Evolutionary conservation across 2,888 invertebrate species (phyloP).

Genomic region (Eucera pruinosa): DNA sequence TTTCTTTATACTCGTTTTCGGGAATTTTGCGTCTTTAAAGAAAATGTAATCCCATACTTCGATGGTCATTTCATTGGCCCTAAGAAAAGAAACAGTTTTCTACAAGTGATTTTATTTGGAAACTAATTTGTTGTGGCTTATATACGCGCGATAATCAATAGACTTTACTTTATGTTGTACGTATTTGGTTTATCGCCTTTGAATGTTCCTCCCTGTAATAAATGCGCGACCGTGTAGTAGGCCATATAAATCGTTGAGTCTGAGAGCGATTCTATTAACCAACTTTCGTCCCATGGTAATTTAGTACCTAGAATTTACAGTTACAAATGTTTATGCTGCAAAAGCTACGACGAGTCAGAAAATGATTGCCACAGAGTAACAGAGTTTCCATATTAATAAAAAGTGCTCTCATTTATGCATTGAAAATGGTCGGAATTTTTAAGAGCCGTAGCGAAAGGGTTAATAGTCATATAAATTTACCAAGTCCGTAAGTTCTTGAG

Average conservation of each 20-base stretch:
- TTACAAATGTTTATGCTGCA: background rate
- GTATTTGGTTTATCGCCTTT: slow-evolving; percentile 90
- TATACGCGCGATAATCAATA: slow-evolving; percentile 1
- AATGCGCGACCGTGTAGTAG: slow-evolving; percentile 96
- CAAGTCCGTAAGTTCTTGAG: slow-evolving; percentile 98
- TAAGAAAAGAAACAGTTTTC: slow-evolving; percentile 73
- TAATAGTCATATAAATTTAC: slow-evolving; percentile 82
- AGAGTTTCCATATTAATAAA: too few relatives aligned
- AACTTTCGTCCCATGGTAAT: slow-evolving; percentile 98
- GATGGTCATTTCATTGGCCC: slow-evolving; percentile 92
- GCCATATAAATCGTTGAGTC: slow-evolving; percentile 99
- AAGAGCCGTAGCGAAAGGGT: too few relatives aligned
- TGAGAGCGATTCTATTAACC: slow-evolving; percentile 99
- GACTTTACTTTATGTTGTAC: slow-evolving; percentile 86
- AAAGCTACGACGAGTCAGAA: too few relatives aligned
- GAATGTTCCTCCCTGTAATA: slow-evolving; percentile 95
- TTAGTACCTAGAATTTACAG: slow-evolving; percentile 89
- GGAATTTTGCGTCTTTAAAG: slow-evolving; percentile 90
- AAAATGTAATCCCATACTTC: slow-evolving; percentile 99
- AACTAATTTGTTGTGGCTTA: too few relatives aligned
- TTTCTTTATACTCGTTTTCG: slow-evolving; percentile 89
- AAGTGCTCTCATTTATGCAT: too few relatives aligned
- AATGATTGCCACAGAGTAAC: too few relatives aligned
- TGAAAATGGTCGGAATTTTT: too few relatives aligned
- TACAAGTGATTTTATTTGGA: too few relatives aligned